These are phyloP conservation scores for Climacteris rufus DNA, from an alignment of 2,113 vertebrate genomes.

Conservation along the genomic window DNA sequence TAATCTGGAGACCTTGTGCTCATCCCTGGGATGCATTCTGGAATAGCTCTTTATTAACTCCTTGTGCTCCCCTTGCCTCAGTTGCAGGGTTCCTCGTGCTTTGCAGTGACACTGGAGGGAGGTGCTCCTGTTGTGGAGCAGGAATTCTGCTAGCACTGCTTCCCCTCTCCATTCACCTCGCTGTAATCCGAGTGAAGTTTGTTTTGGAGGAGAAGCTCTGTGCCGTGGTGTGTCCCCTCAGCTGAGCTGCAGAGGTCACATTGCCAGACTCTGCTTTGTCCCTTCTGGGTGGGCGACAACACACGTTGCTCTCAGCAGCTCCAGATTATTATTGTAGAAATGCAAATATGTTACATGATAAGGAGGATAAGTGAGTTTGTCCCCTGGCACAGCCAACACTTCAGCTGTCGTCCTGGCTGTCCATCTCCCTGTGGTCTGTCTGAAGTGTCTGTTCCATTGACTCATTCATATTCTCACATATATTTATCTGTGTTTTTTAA, in stretches of 20 bases:
- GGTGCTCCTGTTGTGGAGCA: background rate
- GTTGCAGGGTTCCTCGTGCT: background rate
- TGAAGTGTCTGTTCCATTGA: background rate
- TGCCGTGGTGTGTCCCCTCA: background rate
- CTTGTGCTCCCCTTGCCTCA: background rate
- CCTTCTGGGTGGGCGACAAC: constrained; percentile 47
- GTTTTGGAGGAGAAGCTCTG: background rate
- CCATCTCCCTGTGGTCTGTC: background rate
- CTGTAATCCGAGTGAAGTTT: background rate
- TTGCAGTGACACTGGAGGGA: background rate
- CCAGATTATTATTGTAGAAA: background rate
- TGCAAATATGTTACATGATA: constrained; percentile 6
- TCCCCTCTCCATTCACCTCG: background rate
- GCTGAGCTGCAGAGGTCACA: background rate
- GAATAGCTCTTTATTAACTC: constrained; percentile 1
- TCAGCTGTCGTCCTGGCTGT: constrained; percentile 1
- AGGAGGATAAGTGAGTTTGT: background rate
- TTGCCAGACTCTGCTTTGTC: background rate
- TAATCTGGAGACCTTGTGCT: constrained; percentile 57
- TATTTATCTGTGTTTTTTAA: background rate
- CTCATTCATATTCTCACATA: background rate
- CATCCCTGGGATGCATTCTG: background rate
- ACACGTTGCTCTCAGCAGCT: background rate
- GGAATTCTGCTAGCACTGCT: background rate
- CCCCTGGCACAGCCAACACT: background rate